Base-by-base conservation (phyloP, 2,797 vertebrate species). In the Chlorospingus semifuscus region DNA sequence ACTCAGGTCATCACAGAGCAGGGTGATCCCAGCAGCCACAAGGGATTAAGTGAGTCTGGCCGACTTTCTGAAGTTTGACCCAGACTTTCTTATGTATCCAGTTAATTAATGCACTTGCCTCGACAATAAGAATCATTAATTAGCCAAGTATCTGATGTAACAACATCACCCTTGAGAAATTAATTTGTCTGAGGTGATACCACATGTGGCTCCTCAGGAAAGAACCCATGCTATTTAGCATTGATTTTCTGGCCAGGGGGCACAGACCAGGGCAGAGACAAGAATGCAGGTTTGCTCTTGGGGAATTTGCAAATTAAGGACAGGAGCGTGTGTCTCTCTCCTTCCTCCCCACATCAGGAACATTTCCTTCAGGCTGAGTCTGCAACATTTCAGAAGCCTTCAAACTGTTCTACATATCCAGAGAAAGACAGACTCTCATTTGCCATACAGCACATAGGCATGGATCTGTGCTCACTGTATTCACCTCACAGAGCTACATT, bases 41-140 rank as follows among this genome's bases (percentile, higher is more conserved):
- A 60, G 34, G 63, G 89, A 93, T 92, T 91, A 89, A 75, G 41
- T 60, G 57, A 78, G 63, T 75, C 91, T 97, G 87, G 83, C 82
- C 13, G 44, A 86, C 89, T 94, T 95, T 91, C 85, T 93, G 82
- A 87, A 90, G 87, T 94, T 85, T 91, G 91, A 95, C 70, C 59
- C 59, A 41, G 34, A 30, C 87, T 92, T 86, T 65, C 88, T 46
- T 72, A 76, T 26, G 61, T 57, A 63, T 90, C 71, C 60, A 47
- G 49, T 82, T 89, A 92, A 91, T 91, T 83, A 90, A 88, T 18
- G 61, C 71, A 44, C 47, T 69, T 69, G 75, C 24, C 60, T 47
- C 65, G 75, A 84, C 49, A 75, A 57, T 69, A 81, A 77, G 55
- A 90, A 66, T 63, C 23, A 56, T 76, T 69, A 86, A 74, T 82